Percentiles rank a stretch among this genome's conserved stretches.
These are phyloP conservation scores for Erethizon dorsatum DNA, from an alignment of 2,797 vertebrate species.

Conservation along the genomic window DNA sequence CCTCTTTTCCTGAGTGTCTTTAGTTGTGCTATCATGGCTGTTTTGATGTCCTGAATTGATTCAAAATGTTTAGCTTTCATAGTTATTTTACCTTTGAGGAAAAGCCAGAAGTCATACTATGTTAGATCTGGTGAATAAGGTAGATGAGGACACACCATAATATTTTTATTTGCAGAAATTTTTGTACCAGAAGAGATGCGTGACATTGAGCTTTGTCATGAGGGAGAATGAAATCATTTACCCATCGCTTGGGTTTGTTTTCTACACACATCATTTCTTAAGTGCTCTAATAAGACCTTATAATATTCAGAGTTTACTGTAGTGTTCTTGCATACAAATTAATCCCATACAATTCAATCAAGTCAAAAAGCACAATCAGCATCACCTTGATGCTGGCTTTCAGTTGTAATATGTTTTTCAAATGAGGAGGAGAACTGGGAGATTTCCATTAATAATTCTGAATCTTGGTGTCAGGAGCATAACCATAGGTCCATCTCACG, in stretches of 20 bases:
- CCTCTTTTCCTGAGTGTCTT: not conserved
- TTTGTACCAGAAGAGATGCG: not conserved
- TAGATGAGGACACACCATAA: not conserved
- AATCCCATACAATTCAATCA: not conserved
- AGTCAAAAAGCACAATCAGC: not conserved
- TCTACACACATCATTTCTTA: not conserved
- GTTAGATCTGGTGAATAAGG: not conserved
- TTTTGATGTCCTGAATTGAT: not conserved
- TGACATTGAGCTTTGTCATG: not conserved
- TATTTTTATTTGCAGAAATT: not conserved
- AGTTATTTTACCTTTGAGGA: not conserved
- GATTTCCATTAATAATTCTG: not conserved
- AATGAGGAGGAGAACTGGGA: not conserved
- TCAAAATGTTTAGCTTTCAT: not conserved
- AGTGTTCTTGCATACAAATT: not conserved
- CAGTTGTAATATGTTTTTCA: not conserved
- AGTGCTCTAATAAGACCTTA: not conserved
- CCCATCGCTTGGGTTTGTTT: not conserved
- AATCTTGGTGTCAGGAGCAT: not conserved
- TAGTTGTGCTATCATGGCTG: not conserved
- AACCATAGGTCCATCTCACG: not conserved
- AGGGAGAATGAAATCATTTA: not conserved
- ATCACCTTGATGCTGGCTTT: not conserved
- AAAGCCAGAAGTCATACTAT: not conserved
- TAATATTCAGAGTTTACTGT: not conserved